Evolutionary conservation across 2,797 vertebrate species (phyloP).

Genomic region (Cynopterus sphinx): DNA sequence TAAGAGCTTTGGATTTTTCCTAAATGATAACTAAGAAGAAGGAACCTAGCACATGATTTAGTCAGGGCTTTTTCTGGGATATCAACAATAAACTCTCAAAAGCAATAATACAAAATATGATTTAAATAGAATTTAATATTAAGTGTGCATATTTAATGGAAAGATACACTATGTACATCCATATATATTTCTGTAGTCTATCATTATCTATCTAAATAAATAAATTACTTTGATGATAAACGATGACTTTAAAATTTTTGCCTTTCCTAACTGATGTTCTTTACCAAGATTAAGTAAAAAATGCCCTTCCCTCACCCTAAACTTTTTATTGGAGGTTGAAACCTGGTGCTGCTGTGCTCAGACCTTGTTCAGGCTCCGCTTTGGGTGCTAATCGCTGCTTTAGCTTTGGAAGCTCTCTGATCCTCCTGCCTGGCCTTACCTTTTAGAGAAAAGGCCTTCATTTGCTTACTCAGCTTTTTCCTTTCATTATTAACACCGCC

Average conservation of each 20-base stretch:
- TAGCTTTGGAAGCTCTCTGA: slow-evolving; percentile 40
- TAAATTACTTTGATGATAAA: neutral
- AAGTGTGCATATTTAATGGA: neutral
- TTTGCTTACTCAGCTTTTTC: slow-evolving; percentile 61
- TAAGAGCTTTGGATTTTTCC: neutral
- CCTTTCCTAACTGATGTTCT: neutral
- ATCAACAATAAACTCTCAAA: neutral
- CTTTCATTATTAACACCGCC: slow-evolving; percentile 31
- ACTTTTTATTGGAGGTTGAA: slow-evolving; percentile 26
- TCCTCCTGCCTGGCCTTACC: slow-evolving; percentile 45
- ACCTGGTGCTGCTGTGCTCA: neutral
- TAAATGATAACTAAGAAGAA: neutral
- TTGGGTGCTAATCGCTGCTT: slow-evolving; percentile 25
- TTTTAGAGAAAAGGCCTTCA: slow-evolving; percentile 59
- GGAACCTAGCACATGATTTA: neutral
- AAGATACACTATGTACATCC: neutral
- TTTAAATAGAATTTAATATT: slow-evolving; percentile 22
- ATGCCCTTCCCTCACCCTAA: slow-evolving; percentile 23
- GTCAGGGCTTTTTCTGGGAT: slow-evolving; percentile 25
- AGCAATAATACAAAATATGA: neutral
- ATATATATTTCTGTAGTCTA: neutral
- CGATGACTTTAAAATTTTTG: neutral
- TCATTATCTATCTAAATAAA: neutral
- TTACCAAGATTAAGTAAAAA: slow-evolving; percentile 15
- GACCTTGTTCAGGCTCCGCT: slow-evolving; percentile 13